These are phyloP conservation scores for Ammodytes dubius DNA, from an alignment of 2,113 vertebrate genomes.

Conservation along the genomic window DNA sequence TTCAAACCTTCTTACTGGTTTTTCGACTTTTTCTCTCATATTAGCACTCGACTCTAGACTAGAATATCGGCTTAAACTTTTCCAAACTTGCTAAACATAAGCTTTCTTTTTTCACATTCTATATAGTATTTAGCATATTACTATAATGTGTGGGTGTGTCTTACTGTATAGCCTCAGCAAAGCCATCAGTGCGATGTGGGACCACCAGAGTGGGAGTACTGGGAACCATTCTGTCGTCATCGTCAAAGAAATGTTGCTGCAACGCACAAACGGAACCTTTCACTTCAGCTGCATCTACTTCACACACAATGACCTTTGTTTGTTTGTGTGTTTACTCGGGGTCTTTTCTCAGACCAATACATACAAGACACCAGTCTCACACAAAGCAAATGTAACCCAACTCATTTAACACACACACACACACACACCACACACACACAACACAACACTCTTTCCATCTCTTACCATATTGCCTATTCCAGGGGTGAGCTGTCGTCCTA, in stretches of 20 bases:
- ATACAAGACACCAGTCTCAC: neutral
- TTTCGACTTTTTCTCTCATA: too few relatives aligned
- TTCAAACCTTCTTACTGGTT: neutral
- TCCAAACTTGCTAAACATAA: too few relatives aligned
- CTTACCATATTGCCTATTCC: conserved; percentile 95
- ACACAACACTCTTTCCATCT: neutral
- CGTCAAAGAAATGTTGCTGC: conserved; percentile 98
- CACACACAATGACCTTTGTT: neutral
- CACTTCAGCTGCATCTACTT: neutral
- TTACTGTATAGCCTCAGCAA: conserved; percentile 99
- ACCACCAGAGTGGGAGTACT: conserved; percentile 98
- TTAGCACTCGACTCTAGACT: too few relatives aligned
- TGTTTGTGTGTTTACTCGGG: too few relatives aligned
- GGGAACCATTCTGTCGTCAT: conserved; percentile 98
- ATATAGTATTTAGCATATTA: too few relatives aligned
- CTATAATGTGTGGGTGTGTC: conserved; percentile 37
- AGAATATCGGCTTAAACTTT: too few relatives aligned
- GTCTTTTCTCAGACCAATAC: too few relatives aligned
- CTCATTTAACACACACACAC: neutral
- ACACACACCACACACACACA: neutral
- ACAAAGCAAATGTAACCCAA: neutral
- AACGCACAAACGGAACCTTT: conserved; percentile 39
- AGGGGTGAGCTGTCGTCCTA: conserved; percentile 94
- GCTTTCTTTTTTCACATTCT: neutral
- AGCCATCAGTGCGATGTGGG: conserved; percentile 97